Conservation (phyloP, 2,797 vertebrate species). For the Lepilemur ruficaudatus region DNA sequence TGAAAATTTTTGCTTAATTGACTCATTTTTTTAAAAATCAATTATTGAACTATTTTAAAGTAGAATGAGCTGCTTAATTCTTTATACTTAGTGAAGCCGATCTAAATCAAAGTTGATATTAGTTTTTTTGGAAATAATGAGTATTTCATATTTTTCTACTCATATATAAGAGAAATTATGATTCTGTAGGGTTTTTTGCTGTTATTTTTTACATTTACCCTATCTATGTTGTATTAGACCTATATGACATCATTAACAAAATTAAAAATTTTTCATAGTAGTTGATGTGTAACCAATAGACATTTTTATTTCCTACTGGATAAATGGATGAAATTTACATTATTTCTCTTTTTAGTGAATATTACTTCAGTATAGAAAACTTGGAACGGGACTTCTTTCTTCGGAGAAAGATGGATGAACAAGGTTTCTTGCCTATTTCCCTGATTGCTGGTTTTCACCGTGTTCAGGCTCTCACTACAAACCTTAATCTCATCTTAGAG, state of each 20-base stretch:
- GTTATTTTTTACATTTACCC: neutral
- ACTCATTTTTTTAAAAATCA: neutral
- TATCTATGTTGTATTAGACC: slow-evolving; percentile 13
- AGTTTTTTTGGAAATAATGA: neutral
- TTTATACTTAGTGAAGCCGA: slow-evolving; percentile 14
- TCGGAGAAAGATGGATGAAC: slow-evolving; percentile 94
- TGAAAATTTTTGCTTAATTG: neutral
- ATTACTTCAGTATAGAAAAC: slow-evolving; percentile 98
- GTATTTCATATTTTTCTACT: neutral
- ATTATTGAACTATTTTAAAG: neutral
- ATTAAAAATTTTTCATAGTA: neutral
- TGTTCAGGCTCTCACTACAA: slow-evolving; percentile 95
- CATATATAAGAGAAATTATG: neutral
- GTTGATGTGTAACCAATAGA: neutral
- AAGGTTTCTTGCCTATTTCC: slow-evolving; percentile 95
- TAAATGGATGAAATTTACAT: slow-evolving; percentile 46
- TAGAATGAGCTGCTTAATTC: slow-evolving; percentile 44
- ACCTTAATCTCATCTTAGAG: slow-evolving; percentile 93
- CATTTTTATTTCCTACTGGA: neutral
- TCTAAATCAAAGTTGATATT: neutral
- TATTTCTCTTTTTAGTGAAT: slow-evolving; percentile 89
- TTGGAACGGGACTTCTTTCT: slow-evolving; percentile 97
- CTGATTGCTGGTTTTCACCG: slow-evolving; percentile 95
- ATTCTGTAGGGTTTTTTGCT: neutral
- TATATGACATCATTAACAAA: neutral